A percentile compares a stretch with the other conserved stretches of the same genome.
These are phyloP conservation scores for Lepeophtheirus nordmannii DNA, from an alignment of 2,888 invertebrate genomes.

Conservation along the genomic window DNA sequence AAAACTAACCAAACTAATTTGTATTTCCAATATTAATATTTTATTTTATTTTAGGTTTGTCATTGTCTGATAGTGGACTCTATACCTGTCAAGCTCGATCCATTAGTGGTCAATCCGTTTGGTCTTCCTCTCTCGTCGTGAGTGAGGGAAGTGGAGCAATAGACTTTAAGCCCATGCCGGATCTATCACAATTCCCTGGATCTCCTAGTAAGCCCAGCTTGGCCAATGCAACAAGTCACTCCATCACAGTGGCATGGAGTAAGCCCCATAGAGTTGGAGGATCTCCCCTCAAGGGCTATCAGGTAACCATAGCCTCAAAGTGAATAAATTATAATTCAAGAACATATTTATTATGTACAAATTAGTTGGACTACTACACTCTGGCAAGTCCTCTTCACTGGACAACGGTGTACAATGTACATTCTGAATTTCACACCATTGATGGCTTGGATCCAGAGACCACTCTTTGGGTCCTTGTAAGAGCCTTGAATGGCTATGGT, in stretches of 20 bases:
- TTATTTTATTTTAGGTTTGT: conserved; percentile 9
- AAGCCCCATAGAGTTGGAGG: conserved; percentile 20
- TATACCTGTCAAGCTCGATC: conserved; percentile 18
- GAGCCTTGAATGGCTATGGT: conserved; percentile 14
- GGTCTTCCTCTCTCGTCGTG: conserved; percentile 8
- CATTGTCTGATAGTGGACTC: conserved; percentile 11
- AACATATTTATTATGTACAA: too few species aligned
- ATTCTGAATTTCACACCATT: neutral
- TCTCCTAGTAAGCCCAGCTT: conserved; percentile 18
- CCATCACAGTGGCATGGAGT: conserved; percentile 10
- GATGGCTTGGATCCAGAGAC: neutral
- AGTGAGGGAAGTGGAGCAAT: neutral
- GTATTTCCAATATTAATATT: too few species aligned
- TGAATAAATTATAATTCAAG: conserved; percentile 6
- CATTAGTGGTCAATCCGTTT: conserved; percentile 3
- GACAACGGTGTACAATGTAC: neutral
- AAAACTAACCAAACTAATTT: too few species aligned
- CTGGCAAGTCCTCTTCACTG: conserved; percentile 10
- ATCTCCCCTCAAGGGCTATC: conserved; percentile 14
- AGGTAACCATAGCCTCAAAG: conserved; percentile 15
- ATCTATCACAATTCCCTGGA: conserved; percentile 16
- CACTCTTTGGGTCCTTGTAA: conserved; percentile 6
- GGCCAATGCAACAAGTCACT: conserved; percentile 9
- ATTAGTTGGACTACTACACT: conserved; percentile 13
- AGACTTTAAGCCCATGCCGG: conserved; percentile 6